Base-by-base conservation (phyloP, 2,888 invertebrate genomes). In the Stegophylla sp. region DNA sequence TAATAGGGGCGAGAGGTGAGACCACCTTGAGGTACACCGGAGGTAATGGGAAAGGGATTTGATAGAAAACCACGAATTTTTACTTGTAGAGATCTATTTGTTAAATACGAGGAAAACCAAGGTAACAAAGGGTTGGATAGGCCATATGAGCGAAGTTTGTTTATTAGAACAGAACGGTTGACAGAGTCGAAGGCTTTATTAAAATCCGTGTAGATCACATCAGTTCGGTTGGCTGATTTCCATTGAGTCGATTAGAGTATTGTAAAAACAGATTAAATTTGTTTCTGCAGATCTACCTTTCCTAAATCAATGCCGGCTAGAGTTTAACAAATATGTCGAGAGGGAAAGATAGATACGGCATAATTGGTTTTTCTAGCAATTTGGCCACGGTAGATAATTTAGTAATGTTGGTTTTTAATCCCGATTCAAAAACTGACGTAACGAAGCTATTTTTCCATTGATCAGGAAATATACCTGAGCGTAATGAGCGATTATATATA, bases 391-490 rank as follows among this genome's bases (percentile, higher is more conserved):
- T 1, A 13, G 48, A 69, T 48, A 26, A 26, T 69, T 69, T 69
- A 26, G 48, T 12, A 9, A 69, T 51, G n/a, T n/a, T 3, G 67
- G 67, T 69, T 26, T 69, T 5, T 69, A 69, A 69, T 69, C 66
- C 66, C 45, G 66, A 66, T 20, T 66, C 41, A 45, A 1, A 66
- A 66, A 69, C 48, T 15, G 51, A 48, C 7, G 67, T 48, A 45
- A 69, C 26, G 48, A 69, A 69, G 48, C 67, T 69, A 28, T 9
- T 69, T 69, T 69, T 69, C 48, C 67, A 48, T 26, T 69, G 67
- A 13, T 23, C 17, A 15, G 48, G 67, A 26, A 69, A 3, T 28
- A 10, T 9, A 5, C 61, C 61, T 28, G 17, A 28, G 28, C 13
- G 15, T 61, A 28, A 61, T 28, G 61, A 61, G 28, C 28, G 28